Evolutionary conservation across 2,797 vertebrate genomes (phyloP).

Genomic region (Triplophysa bombifrons): DNA sequence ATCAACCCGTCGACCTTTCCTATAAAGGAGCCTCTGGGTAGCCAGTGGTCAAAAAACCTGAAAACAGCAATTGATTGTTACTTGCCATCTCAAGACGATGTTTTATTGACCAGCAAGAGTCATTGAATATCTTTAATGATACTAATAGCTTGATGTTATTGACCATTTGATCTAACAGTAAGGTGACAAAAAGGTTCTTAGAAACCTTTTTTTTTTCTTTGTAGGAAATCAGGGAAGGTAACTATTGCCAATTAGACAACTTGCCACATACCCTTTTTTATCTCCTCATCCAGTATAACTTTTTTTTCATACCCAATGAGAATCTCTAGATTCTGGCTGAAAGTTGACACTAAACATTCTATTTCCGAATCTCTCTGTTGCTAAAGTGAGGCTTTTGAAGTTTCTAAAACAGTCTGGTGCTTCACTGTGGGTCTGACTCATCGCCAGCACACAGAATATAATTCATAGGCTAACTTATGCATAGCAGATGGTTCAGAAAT

Average conservation of each 20-base stretch:
- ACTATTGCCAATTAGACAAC: neutral
- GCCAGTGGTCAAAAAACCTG: neutral
- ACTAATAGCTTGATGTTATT: conserved; percentile 18
- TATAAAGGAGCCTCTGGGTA: conserved; percentile 2
- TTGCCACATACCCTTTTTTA: neutral
- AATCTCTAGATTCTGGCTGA: neutral
- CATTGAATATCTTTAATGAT: conserved; percentile 22
- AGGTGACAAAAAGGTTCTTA: neutral
- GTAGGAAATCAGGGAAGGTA: neutral
- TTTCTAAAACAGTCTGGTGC: conserved; percentile 10
- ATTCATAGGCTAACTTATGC: conserved; percentile 13
- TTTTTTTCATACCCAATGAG: neutral
- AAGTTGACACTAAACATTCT: neutral
- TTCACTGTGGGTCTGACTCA: conserved; percentile 13
- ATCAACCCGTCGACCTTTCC: neutral
- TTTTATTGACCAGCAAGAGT: conserved; percentile 29
- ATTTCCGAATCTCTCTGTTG: conserved; percentile 1
- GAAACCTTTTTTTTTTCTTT: neutral
- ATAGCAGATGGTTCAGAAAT: conserved; percentile 33
- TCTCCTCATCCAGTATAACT: neutral
- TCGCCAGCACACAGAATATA: conserved; percentile 3
- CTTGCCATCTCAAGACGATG: neutral
- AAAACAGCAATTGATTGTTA: conserved; percentile 22
- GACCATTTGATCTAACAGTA: neutral
- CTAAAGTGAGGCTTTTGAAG: conserved; percentile 1